Evolutionary conservation across 53 echinoderm and acorn worm species (phyloP).

Genomic region (Luidia sarsii): DNA sequence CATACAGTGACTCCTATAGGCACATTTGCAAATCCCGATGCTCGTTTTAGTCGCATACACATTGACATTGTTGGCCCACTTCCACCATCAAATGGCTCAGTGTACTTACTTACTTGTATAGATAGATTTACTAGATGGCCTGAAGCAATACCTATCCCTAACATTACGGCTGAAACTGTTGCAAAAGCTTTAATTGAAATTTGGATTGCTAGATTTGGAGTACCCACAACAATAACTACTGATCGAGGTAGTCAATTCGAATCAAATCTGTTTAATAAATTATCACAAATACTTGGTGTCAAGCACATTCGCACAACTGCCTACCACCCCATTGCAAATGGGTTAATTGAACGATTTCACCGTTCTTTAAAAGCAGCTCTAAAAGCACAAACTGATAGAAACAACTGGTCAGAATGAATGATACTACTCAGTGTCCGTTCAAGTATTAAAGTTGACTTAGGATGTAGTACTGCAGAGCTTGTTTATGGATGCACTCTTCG

Average conservation of each 20-base stretch:
- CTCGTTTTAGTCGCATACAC: slow-evolving; percentile 48
- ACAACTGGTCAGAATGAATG: slow-evolving; percentile 29
- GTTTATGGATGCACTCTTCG: slow-evolving; percentile 63
- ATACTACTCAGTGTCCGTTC: slow-evolving; percentile 28
- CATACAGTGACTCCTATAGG: slow-evolving; percentile 42
- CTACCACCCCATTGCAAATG: slow-evolving; percentile 9
- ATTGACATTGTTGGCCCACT: slow-evolving; percentile 59
- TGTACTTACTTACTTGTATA: slow-evolving; percentile 37
- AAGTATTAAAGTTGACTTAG: slow-evolving; percentile 46
- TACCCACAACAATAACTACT: slow-evolving; percentile 51
- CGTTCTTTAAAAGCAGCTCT: slow-evolving; percentile 23
- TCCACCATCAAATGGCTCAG: slow-evolving; percentile 43
- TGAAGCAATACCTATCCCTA: slow-evolving; percentile 57
- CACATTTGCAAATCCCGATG: slow-evolving; percentile 29
- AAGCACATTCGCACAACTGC: slow-evolving; percentile 46
- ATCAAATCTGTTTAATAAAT: slow-evolving; percentile 30
- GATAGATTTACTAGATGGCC: slow-evolving; percentile 51
- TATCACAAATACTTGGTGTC: slow-evolving; percentile 49
- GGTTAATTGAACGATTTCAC: slow-evolving; percentile 53
- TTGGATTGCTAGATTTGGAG: slow-evolving; percentile 53
- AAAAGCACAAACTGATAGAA: not conserved
- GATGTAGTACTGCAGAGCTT: slow-evolving; percentile 58
- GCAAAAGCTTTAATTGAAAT: slow-evolving; percentile 41
- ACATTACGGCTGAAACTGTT: slow-evolving; percentile 57
- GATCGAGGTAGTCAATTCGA: slow-evolving; percentile 67